These are phyloP conservation scores for Acronicta leporina DNA, from an alignment of 2,888 invertebrate species.

Conservation along the genomic window DNA sequence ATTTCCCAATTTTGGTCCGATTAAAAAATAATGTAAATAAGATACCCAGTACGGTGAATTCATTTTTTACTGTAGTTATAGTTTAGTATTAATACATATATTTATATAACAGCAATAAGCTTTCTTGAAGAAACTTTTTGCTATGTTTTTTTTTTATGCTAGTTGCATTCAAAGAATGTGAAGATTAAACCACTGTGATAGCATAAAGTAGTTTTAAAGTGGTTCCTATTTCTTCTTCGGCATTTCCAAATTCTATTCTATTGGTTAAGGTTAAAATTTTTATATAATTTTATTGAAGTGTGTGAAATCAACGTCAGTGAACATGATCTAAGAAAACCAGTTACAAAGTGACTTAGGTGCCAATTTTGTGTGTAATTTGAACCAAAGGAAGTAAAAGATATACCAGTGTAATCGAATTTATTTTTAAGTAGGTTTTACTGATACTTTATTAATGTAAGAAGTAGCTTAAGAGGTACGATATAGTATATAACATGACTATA, in stretches of 20 bases:
- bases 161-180: conserved; percentile 29
- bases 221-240: conserved; percentile 42
- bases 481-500: not conserved
- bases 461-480: conserved; percentile 15
- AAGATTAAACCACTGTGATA: conserved; percentile 49
- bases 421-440: conserved; percentile 13
- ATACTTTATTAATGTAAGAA: conserved; percentile 9
- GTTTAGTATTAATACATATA: too few relatives aligned
- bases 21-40: too few relatives aligned
- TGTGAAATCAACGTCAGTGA: not conserved
- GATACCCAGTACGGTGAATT: too few relatives aligned
- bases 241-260: conserved; percentile 25
- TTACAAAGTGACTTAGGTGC: conserved; percentile 13
- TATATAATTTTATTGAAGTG: not conserved
- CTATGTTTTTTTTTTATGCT: conserved; percentile 6
- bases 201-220: conserved; percentile 36
- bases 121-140: conserved; percentile 5
- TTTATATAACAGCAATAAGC: conserved; percentile 5
- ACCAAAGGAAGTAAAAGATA: conserved; percentile 46
- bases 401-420: conserved; percentile 54
- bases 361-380: conserved; percentile 20
- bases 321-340: conserved; percentile 15
- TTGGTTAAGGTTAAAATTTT: conserved; percentile 21
- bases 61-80: too few relatives aligned
- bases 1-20: too few relatives aligned